Base-by-base conservation (phyloP, 2,113 vertebrate genomes). In the Salvelinus sp. region DNA sequence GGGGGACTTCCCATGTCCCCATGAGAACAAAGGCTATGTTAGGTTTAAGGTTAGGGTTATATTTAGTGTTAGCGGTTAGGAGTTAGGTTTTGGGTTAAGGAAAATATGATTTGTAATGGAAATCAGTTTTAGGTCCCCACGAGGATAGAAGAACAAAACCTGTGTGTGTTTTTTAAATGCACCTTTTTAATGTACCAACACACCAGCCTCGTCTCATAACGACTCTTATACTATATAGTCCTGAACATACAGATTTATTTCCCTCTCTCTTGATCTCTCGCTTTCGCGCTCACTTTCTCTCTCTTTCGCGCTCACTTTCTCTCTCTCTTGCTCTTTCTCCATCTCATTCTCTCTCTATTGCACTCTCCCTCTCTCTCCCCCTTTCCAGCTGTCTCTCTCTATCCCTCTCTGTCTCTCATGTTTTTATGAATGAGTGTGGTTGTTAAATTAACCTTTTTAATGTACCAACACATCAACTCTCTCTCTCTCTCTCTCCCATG, bases 111-210 rank as follows among this genome's bases (percentile, higher is more conserved):
- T 44, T 44, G 10, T 10, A 44, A 10, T 44, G 38, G 38, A 44
- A 44, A 44, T 44, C 7, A 10, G 10, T 44, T 44, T 44, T 44
- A 44, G 38, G 38, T 10, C 38, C 38, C 38, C 38, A 44, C 38
- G 38, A 44, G 38, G 38, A 44, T 44, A 44, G 38, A 44, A 44
- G 38, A 44, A 33, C 44, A 10, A 27, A 57, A 30, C n/a, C 4
- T 16, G 60, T 54, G 70, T 78, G 70, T 27, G 69, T 73, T 72
- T 74, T 44, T 44, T 44, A 44, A 44, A 44, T 44, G 38, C 38
- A 44, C 70, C n/a, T 70, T 76, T 48, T 68, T 73, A 76, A 77
- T 77, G 71, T 87, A 83, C 74, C 66, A 75, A 86, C 76, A 84
- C 74, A 77, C 78, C 88, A 81, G 67, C 77, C 79, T 76, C 83